Evolutionary conservation across 2,113 vertebrate species (phyloP).

Genomic region (Saccopteryx bilineata): DNA sequence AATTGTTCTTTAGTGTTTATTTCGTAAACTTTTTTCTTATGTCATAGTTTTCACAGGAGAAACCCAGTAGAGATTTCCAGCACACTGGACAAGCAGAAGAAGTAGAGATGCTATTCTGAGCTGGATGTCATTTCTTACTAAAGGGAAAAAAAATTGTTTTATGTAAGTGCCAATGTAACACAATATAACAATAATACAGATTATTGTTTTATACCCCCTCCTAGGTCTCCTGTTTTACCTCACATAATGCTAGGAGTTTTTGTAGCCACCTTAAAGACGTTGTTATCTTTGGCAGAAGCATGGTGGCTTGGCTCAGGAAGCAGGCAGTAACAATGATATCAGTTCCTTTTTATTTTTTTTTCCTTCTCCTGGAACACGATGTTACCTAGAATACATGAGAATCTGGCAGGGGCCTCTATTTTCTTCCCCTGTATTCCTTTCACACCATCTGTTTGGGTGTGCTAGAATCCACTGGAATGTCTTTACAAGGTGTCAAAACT

Average conservation of each 20-base stretch:
- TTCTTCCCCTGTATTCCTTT: conserved; percentile 82
- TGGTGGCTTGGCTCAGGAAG: conserved; percentile 82
- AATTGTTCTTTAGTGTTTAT: conserved; percentile 32
- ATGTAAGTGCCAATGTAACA: conserved; percentile 54
- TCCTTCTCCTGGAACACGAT: conserved; percentile 75
- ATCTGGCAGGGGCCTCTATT: conserved; percentile 83
- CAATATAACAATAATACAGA: conserved; percentile 56
- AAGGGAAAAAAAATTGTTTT: conserved; percentile 68
- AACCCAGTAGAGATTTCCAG: conserved; percentile 47
- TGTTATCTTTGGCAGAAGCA: conserved; percentile 83
- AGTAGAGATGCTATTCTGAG: conserved; percentile 70
- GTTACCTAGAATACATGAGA: conserved; percentile 83
- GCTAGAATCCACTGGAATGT: conserved; percentile 85
- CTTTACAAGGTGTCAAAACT: conserved; percentile 89
- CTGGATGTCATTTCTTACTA: conserved; percentile 58
- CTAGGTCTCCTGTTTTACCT: conserved; percentile 59
- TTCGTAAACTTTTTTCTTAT: neutral
- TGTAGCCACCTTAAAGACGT: conserved; percentile 78
- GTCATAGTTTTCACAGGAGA: conserved; percentile 40
- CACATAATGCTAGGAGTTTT: conserved; percentile 64
- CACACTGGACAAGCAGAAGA: conserved; percentile 24
- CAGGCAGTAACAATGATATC: conserved; percentile 82
- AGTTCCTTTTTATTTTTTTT: conserved; percentile 72
- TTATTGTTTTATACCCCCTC: conserved; percentile 68
- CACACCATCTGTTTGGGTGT: conserved; percentile 83